A percentile compares a stretch with the other conserved stretches of the same genome.
These are phyloP conservation scores for Gallinago paraguaiae DNA, from an alignment of 2,113 vertebrate species.

Conservation along the genomic window DNA sequence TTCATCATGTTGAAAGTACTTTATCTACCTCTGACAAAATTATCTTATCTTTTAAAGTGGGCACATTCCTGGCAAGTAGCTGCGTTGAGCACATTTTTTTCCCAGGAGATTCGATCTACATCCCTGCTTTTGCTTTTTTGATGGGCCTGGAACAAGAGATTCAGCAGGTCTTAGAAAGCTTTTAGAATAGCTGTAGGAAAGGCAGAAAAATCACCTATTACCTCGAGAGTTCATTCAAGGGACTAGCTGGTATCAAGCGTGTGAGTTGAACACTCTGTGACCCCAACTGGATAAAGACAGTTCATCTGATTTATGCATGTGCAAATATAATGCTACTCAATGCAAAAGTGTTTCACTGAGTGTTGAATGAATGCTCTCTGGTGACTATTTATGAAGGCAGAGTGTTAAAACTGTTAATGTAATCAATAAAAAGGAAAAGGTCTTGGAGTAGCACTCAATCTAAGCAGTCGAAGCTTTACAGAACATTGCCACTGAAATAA, in stretches of 20 bases:
- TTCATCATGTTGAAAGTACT: neutral
- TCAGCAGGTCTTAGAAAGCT: neutral
- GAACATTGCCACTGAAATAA: constrained; percentile 59
- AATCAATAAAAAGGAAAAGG: constrained; percentile 53
- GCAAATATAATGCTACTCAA: neutral
- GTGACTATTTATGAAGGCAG: constrained; percentile 2
- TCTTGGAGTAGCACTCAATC: constrained; percentile 32
- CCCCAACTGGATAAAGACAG: neutral
- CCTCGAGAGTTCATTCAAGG: neutral
- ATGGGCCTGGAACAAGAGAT: neutral
- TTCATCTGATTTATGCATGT: neutral
- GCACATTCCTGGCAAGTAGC: neutral
- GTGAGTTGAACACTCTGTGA: neutral
- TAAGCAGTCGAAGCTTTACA: constrained; percentile 41
- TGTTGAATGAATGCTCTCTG: constrained; percentile 23
- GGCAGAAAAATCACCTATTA: neutral
- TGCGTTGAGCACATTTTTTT: neutral
- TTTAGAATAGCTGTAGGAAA: neutral
- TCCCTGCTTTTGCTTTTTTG: neutral
- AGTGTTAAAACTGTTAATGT: constrained; percentile 57
- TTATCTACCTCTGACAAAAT: neutral
- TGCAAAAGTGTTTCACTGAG: neutral
- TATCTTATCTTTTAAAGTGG: neutral
- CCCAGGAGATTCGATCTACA: rapidly evolving
- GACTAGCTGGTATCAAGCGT: neutral